Evolutionary conservation across 2,113 vertebrate species (phyloP).

Genomic region (Chionis minor): DNA sequence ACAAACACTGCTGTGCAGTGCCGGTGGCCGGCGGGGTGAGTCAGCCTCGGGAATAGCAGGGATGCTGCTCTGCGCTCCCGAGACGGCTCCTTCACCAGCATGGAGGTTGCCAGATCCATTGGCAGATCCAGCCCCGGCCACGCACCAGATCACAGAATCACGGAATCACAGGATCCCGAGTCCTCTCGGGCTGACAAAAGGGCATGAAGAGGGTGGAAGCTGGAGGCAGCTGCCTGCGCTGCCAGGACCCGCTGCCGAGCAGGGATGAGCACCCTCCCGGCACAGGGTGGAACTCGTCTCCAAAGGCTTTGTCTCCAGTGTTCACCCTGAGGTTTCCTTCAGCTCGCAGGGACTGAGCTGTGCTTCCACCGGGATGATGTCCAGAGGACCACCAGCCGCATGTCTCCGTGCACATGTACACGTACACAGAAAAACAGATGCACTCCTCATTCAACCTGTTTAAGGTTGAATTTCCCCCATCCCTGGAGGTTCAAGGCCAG

Average conservation of each 20-base stretch:
- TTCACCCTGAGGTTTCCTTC: not conserved
- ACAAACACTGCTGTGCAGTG: fast-evolving
- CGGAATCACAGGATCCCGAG: no score
- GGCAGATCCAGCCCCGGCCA: fast-evolving
- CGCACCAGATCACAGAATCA: no score
- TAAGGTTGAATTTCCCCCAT: not conserved
- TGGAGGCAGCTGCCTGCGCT: not conserved
- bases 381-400: not conserved
- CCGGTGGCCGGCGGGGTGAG: not conserved
- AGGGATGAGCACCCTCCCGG: no score
- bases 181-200: no score
- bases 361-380: fast-evolving
- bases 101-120: not conserved
- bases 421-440: fast-evolving
- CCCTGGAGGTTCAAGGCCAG: not conserved
- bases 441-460: not conserved
- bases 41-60: fast-evolving
- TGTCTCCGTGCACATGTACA: fast-evolving
- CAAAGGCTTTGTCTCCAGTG: not conserved
- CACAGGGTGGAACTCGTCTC: not conserved
- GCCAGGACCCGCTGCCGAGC: not conserved
- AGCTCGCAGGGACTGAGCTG: not conserved
- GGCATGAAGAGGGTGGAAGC: fast-evolving
- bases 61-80: not conserved
- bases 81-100: fast-evolving